A percentile compares a stretch with the other conserved stretches of the same genome.
Conservation (phyloP, 2,797 vertebrate species). For the Fratercula arctica region DNA sequence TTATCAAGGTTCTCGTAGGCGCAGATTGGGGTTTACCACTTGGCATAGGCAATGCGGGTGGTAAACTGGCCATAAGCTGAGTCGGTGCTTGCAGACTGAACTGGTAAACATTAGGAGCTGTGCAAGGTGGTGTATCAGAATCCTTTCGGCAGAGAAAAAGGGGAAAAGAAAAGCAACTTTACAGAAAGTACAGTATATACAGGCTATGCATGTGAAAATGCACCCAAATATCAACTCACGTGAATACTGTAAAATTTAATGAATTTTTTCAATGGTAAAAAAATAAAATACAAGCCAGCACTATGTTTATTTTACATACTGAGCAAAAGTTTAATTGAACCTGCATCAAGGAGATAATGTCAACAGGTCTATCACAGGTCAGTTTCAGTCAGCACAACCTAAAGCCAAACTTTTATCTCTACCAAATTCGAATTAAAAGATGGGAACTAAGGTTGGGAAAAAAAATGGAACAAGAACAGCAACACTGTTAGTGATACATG, state of each 20-base stretch:
- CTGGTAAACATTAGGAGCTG: constrained; percentile 81
- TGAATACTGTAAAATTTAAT: neutral
- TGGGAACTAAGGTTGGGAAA: neutral
- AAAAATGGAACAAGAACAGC: neutral
- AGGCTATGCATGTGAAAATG: constrained; percentile 53
- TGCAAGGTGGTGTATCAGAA: constrained; percentile 90
- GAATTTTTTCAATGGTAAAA: neutral
- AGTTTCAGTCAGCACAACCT: neutral
- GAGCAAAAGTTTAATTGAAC: neutral
- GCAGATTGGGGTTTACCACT: constrained; percentile 80
- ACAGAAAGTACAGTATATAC: constrained; percentile 39
- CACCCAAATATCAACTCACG: constrained; percentile 28
- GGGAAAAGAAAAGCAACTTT: constrained; percentile 47
- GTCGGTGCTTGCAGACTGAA: constrained; percentile 85
- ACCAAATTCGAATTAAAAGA: neutral
- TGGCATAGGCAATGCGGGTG: constrained; percentile 82
- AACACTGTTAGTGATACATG: neutral
- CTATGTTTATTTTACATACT: neutral
- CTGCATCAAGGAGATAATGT: neutral
- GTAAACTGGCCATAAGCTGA: constrained; percentile 80
- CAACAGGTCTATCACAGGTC: neutral
- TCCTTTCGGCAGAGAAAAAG: constrained; percentile 82
- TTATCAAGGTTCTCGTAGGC: constrained; percentile 79
- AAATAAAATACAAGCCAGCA: neutral
- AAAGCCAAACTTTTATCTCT: neutral